A percentile compares a stretch with the other conserved stretches of the same genome.
Evolutionary conservation across 1,140 invertebrate genomes (phyloP).

Genomic region (Listronotus bonariensis): DNA sequence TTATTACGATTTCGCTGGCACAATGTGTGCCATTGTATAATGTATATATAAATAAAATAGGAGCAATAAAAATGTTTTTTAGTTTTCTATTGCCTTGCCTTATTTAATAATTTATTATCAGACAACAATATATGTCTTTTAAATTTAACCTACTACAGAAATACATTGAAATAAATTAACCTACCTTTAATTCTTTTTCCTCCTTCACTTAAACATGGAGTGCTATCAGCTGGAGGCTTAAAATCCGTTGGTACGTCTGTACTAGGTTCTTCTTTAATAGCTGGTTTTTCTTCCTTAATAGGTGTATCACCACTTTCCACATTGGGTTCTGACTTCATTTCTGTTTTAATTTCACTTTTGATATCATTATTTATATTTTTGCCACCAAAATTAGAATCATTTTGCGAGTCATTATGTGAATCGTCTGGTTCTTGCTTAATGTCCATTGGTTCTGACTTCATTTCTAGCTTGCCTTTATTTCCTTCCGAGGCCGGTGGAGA

Average conservation of each 20-base stretch:
- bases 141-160: too few relatives aligned
- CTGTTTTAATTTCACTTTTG: constrained; percentile 75
- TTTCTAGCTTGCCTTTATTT: constrained; percentile 66
- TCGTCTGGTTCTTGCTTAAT: constrained; percentile 61
- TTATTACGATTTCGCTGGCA: too few relatives aligned
- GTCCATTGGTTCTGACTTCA: constrained; percentile 63
- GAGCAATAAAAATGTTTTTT: too few relatives aligned
- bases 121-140: too few relatives aligned
- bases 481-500: constrained; percentile 63
- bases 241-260: constrained; percentile 51
- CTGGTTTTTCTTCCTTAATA: constrained; percentile 63
- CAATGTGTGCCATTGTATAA: too few relatives aligned
- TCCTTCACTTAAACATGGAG: constrained; percentile 63
- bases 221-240: constrained; percentile 54
- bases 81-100: too few relatives aligned
- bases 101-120: too few relatives aligned
- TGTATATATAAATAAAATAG: too few relatives aligned
- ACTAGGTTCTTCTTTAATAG: constrained; percentile 45
- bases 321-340: constrained; percentile 68
- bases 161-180: too few relatives aligned
- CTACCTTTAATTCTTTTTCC: constrained; percentile 36
- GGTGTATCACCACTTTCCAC: constrained; percentile 45
- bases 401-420: constrained; percentile 57
- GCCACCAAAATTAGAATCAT: constrained; percentile 61
- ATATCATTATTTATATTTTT: constrained; percentile 71